Base-by-base conservation (phyloP, 2,888 invertebrate species). In the Dolichomitus sp. region DNA sequence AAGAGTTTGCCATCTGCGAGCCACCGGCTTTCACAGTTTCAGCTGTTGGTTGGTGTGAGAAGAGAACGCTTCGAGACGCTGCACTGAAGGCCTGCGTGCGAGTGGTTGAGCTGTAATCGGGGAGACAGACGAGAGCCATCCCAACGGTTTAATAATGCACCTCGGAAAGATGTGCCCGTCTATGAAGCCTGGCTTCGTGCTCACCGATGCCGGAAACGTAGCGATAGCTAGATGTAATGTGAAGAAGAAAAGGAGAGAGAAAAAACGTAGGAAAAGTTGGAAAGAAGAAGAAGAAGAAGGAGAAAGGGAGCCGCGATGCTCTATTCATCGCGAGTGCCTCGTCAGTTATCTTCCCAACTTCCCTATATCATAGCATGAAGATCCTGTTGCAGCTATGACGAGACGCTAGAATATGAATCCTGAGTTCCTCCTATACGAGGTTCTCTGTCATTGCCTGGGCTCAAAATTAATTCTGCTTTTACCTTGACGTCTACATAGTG, bases 81-180 rank as follows among this genome's bases (percentile, higher is more conserved):
- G 30, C 37, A 40, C 23, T 11, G 33, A 27, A 42, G 33, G 30
- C 19, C 12, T 66, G 23, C 54, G 45, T 57, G 45, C 45, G 33
- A 73, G 37, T 61, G 45, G 42, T 37, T 11, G 54, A 45, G 52
- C 42, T 52, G 65, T 27, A 81, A 75, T 83, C 75, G 77, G 45
- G 57, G 27, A 75, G 70, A 75, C 37, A 74, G 66, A 76, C 65
- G 61, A 12, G 69, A 79, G 66, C 75, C 75, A 75, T 72, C 63
- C 45, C 33, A 48, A 50, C 37, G 75, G 63, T 80, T 85, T 82
- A 82, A 84, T 84, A 85, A 84, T 80, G 70, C 70, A 84, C 68
- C 59, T 42, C 30, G 70, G 12, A 70, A 52, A 66, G 70, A 79
- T 57, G 59, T 30, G 50, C 50, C 12, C 19, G 27, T 66, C 68